phyloP scores from a whole-genome alignment of 2,797 vertebrate species.

The Pterois miles region DNA sequence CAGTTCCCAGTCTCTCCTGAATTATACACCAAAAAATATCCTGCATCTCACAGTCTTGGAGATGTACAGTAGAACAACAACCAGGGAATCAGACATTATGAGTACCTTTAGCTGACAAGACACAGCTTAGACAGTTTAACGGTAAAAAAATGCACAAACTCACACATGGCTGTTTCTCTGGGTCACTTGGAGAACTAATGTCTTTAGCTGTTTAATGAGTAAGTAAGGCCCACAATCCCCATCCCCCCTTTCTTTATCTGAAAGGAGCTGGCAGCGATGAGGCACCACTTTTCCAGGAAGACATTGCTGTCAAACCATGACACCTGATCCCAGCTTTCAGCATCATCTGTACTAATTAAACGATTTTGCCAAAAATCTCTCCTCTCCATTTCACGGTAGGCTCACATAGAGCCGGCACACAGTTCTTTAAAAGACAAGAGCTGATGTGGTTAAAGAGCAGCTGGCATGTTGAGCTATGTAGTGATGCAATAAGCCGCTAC shows the following conservation, averaged over 20 bases:
- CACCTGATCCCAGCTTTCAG: slow-evolving; percentile 78
- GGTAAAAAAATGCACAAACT: slow-evolving; percentile 6
- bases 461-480: slow-evolving; percentile 30
- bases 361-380: slow-evolving; percentile 60
- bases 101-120: not conserved
- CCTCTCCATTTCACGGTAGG: slow-evolving; percentile 61
- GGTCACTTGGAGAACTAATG: slow-evolving; percentile 47
- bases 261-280: slow-evolving; percentile 67
- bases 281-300: slow-evolving; percentile 63
- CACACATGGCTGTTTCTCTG: slow-evolving; percentile 25
- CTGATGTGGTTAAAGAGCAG: slow-evolving; percentile 48
- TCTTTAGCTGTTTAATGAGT: slow-evolving; percentile 62
- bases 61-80: not conserved
- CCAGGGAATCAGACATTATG: not conserved
- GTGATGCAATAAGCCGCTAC: slow-evolving; percentile 37
- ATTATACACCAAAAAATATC: slow-evolving; percentile 16
- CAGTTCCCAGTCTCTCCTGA: slow-evolving; percentile 12
- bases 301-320: slow-evolving; percentile 68
- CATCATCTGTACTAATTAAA: slow-evolving; percentile 67
- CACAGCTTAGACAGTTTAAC: not conserved
- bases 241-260: slow-evolving; percentile 34
- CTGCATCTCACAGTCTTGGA: not conserved
- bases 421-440: slow-evolving; percentile 31
- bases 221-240: slow-evolving; percentile 46
- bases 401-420: slow-evolving; percentile 23